Evolutionary conservation across 2,113 vertebrate genomes (phyloP), one percentile per base, ranked within the genome.

Genomic region (Pluvialis apricaria): DNA sequence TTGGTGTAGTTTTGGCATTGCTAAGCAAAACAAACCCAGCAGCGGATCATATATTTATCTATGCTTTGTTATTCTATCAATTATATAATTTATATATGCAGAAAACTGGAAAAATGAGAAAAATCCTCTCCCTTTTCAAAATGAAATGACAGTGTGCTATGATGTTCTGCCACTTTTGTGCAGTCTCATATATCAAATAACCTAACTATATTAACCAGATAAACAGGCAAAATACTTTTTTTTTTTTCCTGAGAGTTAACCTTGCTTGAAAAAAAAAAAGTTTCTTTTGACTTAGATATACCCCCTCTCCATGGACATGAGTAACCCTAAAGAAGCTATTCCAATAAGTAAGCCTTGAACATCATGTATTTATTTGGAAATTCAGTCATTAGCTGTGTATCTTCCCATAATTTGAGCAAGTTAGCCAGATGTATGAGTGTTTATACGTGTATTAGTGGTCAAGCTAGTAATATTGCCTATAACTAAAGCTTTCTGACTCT

Each of bases 401-500:
- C 83, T 82, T 79, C 47, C 69, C 9, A 4, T 78, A 76, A 87
- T 45, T 76, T 40, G 66, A 94, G 57, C 13, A 84, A 87, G 32
- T 78, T 94, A 22, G 25, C 51, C 57, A 92, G 28, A 68, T 86
- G 75, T 6, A n/a, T 28, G 42, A 64, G 24, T 79, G 34, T 44
- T 92, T 65, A 24, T 49, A 54, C 11, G 11, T 54, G 22, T 70
- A 69, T 77, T 62, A 91, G 51, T 73, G 66, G 49, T 24, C 76
- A 73, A 79, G 36, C 21, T 61, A 38, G 57, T 86, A 21, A 31
- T 75, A 52, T 5, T 82, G 62, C 70, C 62, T 81, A 3, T 32
- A 88, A 78, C 34, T 76, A 77, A 38, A 73, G n/a, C 19, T 94
- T 89, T 94, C 66, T 91, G 78, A 82, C 58, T 93, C 47, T 94